Evolutionary conservation across 2,113 vertebrate species (phyloP).

Genomic region (Dicerorhinus sumatrensis): DNA sequence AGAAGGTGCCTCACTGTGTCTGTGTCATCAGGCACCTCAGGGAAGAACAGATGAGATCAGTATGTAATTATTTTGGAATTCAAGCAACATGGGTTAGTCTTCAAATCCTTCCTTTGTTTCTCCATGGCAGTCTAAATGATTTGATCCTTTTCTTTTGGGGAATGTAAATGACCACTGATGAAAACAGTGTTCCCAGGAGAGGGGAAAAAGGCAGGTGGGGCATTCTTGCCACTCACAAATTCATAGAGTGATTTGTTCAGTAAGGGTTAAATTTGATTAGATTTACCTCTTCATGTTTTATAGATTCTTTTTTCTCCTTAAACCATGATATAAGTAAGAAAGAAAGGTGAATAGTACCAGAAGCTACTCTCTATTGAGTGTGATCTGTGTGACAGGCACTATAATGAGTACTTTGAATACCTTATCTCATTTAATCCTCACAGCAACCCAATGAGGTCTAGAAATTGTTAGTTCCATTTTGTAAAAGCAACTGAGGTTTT

Average conservation of each 20-base stretch:
- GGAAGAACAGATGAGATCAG: slow-evolving; percentile 80
- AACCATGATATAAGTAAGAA: slow-evolving; percentile 35
- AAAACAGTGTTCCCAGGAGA: slow-evolving; percentile 64
- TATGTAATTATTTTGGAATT: slow-evolving; percentile 80
- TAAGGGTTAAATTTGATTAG: neutral
- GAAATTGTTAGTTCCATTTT: neutral
- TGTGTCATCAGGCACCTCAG: slow-evolving; percentile 78
- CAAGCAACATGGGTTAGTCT: slow-evolving; percentile 74
- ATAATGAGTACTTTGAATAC: slow-evolving; percentile 29
- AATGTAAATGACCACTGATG: slow-evolving; percentile 57
- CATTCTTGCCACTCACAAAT: neutral
- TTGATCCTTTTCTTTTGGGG: slow-evolving; percentile 69
- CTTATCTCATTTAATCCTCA: slow-evolving; percentile 61
- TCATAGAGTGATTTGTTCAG: slow-evolving; percentile 13
- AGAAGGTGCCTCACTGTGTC: slow-evolving; percentile 79
- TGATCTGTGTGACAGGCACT: neutral
- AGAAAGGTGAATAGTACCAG: slow-evolving; percentile 54
- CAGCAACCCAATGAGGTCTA: neutral
- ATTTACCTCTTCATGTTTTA: slow-evolving; percentile 46
- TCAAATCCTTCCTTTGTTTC: slow-evolving; percentile 75
- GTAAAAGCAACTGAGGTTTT: slow-evolving; percentile 6
- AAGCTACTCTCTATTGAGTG: slow-evolving; percentile 20
- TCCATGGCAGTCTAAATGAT: slow-evolving; percentile 70
- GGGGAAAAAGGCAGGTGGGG: slow-evolving; percentile 48
- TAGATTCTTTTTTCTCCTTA: neutral